A percentile compares a stretch with the other conserved stretches of the same genome.
These are phyloP conservation scores for Apodemia mormo DNA, from an alignment of 2,888 invertebrate genomes.

Conservation along the genomic window DNA sequence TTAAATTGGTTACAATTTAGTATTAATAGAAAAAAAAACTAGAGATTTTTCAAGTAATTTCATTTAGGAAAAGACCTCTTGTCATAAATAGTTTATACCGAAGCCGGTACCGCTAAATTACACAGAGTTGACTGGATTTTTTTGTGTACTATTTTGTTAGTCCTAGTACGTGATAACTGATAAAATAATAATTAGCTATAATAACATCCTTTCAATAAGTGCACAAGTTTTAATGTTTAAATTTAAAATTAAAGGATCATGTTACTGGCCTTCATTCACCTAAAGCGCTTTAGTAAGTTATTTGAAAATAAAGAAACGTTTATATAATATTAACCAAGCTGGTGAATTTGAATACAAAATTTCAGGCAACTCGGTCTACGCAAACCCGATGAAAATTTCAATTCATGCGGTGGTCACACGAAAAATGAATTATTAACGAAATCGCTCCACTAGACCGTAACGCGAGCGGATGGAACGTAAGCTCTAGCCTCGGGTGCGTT, in stretches of 20 bases:
- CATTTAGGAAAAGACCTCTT: no score
- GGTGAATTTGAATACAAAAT: constrained; percentile 10
- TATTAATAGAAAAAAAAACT: no score
- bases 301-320: neutral
- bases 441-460: constrained; percentile 33
- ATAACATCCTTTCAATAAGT: no score
- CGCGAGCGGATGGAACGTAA: constrained; percentile 27
- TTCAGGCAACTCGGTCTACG: neutral
- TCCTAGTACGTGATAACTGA: no score
- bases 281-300: neutral
- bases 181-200: no score
- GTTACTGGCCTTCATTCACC: neutral
- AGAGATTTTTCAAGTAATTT: no score
- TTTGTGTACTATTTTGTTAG: no score
- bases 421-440: constrained; percentile 38
- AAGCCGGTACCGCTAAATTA: no score
- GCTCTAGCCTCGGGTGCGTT: constrained; percentile 21
- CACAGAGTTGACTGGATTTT: no score
- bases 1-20: no score
- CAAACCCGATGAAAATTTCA: constrained; percentile 5
- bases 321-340: neutral
- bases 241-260: neutral
- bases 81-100: no score
- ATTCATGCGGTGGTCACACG: constrained; percentile 26
- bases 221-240: neutral